A percentile compares a stretch with the other conserved stretches of the same genome.
These are phyloP conservation scores for Heliconius eleuchia DNA, from an alignment of 1,140 invertebrate species.

Conservation along the genomic window DNA sequence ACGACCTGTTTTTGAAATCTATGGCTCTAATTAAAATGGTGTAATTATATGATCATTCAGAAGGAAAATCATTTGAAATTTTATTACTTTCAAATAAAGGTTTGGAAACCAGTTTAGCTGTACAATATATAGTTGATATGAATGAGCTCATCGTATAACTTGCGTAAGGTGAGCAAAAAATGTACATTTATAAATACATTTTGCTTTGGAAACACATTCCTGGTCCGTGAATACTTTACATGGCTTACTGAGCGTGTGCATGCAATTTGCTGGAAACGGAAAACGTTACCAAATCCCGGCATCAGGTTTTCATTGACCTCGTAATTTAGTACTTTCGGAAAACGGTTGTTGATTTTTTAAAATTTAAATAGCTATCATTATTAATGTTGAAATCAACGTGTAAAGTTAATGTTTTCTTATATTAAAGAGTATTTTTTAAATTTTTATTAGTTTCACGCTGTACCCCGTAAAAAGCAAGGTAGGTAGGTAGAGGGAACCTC, in stretches of 20 bases:
- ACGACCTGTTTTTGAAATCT: slow-evolving; percentile 18
- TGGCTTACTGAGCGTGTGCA: slow-evolving; percentile 29
- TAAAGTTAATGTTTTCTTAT: background rate
- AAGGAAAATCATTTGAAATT: slow-evolving; percentile 30
- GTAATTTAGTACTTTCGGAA: slow-evolving; percentile 36
- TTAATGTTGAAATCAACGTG: background rate
- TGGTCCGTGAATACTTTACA: slow-evolving; percentile 34
- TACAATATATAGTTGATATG: slow-evolving; percentile 45
- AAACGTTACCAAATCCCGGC: slow-evolving; percentile 39
- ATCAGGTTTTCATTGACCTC: slow-evolving; percentile 37
- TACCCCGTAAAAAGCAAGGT: too few species aligned
- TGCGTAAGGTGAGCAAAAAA: slow-evolving; percentile 52
- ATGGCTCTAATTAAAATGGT: slow-evolving; percentile 19
- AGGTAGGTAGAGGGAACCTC: too few species aligned
- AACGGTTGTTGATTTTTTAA: slow-evolving; percentile 20
- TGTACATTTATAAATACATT: slow-evolving; percentile 39
- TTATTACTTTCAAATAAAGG: slow-evolving; percentile 27
- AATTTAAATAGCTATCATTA: background rate
- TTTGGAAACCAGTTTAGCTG: slow-evolving; percentile 28
- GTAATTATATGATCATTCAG: slow-evolving; percentile 19
- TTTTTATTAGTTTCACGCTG: too few species aligned
- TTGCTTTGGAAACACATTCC: slow-evolving; percentile 41
- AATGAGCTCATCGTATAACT: slow-evolving; percentile 54
- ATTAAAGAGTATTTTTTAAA: too few species aligned
- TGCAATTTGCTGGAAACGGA: slow-evolving; percentile 39